Base-by-base conservation (phyloP, 2,888 invertebrate species). In the Lumbricus terrestris region DNA sequence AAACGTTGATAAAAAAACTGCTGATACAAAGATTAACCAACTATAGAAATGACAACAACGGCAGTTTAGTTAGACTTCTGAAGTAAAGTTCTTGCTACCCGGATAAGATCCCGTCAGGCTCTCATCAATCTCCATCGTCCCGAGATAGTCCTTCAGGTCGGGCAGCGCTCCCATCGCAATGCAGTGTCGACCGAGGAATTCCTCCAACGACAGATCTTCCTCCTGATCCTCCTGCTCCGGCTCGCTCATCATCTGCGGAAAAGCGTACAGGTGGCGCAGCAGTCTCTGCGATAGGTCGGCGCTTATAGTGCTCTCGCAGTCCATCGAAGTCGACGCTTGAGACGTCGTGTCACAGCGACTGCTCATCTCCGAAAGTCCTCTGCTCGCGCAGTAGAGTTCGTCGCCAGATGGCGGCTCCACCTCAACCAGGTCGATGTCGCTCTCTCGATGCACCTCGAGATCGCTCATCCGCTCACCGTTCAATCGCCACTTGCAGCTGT, bases 211-310 rank as follows among this genome's bases (percentile, higher is more conserved):
- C 20, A 85, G 35, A 85, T 85, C 85, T 33, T 85, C 85, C 35
- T 85, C 85, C 35, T 85, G 85, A 34, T 37, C 85, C 23, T 85
- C 85, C 85, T 16, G 35, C 85, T 85, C 85, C n/a, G 69, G 29
- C 16, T 85, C 34, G 20, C 35, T 35, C 34, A 85, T 35, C 34
- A 85, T 37, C 37, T 85, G 35, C 34, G 85, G 85, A 35, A 85
- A 35, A 20, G 20, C n/a, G 85, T 85, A 85, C 4, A 85, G 37
- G 35, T 85, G 85, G 35, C 85, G 85, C 33, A 85, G 37, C 35
- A 85, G 85, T 23, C 85, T 85, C 35, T 85, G 85, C 85, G 85
- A 85, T 15, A 85, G 37, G 85, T 85, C 85, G 35, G 85, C 85
- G 85, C 85, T 85, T 8, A 35, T 35, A 18, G 2, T 85, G 34